phyloP scores from a whole-genome alignment of 1,140 invertebrate species.

The Bombus cullumanus region DNA sequence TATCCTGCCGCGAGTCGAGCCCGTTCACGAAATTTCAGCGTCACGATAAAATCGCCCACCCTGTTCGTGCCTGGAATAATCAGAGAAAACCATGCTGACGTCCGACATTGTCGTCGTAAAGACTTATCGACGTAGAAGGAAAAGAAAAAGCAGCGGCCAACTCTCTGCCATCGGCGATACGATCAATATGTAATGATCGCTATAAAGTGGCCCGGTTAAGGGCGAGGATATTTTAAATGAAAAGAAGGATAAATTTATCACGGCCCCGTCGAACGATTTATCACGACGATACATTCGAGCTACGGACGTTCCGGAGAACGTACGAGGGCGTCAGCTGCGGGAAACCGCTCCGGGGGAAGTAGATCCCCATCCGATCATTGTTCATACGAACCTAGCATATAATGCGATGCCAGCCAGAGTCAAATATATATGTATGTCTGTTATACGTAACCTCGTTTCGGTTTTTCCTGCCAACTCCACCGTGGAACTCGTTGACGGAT shows the following conservation, averaged over 20 bases:
- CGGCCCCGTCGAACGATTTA: conserved; percentile 59
- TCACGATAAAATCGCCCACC: neutral
- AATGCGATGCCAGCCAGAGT: conserved; percentile 32
- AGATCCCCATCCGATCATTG: conserved; percentile 59
- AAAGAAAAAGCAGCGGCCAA: neutral
- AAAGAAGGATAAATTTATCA: conserved; percentile 64
- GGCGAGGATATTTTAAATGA: conserved; percentile 47
- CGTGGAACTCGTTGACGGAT: conserved; percentile 4
- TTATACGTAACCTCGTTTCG: conserved; percentile 32
- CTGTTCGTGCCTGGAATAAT: conserved; percentile 1
- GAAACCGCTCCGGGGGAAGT: conserved; percentile 61
- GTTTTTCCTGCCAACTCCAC: conserved; percentile 1
- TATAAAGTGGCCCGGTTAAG: conserved; percentile 36
- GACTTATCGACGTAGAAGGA: neutral
- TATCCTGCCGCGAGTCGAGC: neutral
- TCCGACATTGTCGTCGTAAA: neutral
- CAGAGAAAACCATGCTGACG: neutral
- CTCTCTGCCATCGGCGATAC: conserved; percentile 4
- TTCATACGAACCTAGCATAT: conserved; percentile 55
- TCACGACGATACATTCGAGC: conserved; percentile 61
- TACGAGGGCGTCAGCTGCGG: conserved; percentile 63
- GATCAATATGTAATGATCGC: conserved; percentile 48
- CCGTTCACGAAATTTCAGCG: neutral
- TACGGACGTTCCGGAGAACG: conserved; percentile 58
- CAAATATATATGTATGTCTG: conserved; percentile 29